Evolutionary conservation across 2,797 vertebrate species (phyloP).

Genomic region (Onychomys torridus): DNA sequence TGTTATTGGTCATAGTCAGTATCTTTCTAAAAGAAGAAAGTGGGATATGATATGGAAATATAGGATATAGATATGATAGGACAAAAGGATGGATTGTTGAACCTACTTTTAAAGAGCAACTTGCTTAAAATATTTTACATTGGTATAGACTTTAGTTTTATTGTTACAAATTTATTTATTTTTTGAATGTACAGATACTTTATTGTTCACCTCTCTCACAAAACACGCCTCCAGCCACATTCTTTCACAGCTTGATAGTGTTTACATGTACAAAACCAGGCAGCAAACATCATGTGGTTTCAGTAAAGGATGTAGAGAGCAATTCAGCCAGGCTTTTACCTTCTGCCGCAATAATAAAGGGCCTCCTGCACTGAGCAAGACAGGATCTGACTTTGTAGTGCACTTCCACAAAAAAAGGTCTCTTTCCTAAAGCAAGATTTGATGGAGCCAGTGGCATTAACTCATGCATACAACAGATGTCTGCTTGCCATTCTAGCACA

Average conservation of each 20-base stretch:
- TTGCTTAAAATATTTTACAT: no score
- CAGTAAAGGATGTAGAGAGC: conserved; percentile 88
- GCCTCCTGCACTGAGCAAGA: conserved; percentile 86
- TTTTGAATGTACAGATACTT: conserved; percentile 88
- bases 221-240: conserved; percentile 92
- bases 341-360: conserved; percentile 90
- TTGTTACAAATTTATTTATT: no score
- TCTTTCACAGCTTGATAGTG: conserved; percentile 92
- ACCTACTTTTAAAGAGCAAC: no score
- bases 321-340: conserved; percentile 88
- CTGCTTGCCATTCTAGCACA: conserved; percentile 84
- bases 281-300: conserved; percentile 90
- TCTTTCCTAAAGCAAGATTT: conserved; percentile 86
- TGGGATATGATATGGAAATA: no score
- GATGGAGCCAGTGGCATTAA: conserved; percentile 88
- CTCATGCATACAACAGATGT: conserved; percentile 86
- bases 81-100: no score
- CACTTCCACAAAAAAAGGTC: conserved; percentile 84
- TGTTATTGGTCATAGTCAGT: no score
- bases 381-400: conserved; percentile 86
- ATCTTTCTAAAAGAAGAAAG: no score
- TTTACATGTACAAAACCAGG: conserved; percentile 90
- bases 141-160: no score
- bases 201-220: conserved; percentile 95
- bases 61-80: no score